Percentiles rank a stretch among this genome's conserved stretches.
These are phyloP conservation scores for Callithrix jacchus DNA, from an alignment of 2,113 vertebrate species.

Conservation along the genomic window DNA sequence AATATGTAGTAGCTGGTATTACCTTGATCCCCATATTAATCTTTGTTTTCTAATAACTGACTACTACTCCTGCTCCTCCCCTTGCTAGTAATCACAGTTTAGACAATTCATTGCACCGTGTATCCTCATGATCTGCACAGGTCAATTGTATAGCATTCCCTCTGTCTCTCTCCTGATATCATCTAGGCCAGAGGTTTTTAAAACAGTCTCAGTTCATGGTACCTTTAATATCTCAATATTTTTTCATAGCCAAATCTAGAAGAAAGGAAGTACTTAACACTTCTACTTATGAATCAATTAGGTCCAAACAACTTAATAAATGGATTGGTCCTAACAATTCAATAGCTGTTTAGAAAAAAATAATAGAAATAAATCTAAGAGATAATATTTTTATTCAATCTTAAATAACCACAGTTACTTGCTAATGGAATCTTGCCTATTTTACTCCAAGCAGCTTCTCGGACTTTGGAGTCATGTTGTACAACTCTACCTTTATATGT, in stretches of 20 bases:
- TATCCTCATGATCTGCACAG: neutral
- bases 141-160: neutral
- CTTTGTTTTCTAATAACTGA: neutral
- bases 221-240: neutral
- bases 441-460: neutral
- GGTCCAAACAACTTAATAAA: neutral
- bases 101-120: neutral
- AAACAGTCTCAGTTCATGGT: neutral
- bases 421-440: neutral
- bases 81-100: neutral
- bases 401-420: neutral
- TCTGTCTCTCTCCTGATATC: neutral
- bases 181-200: neutral
- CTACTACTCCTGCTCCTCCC: neutral
- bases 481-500: neutral
- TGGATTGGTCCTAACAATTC: neutral
- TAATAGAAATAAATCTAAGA: neutral
- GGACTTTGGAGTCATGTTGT: neutral
- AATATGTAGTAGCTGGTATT: neutral
- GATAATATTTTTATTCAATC: neutral
- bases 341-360: neutral
- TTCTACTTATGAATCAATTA: neutral
- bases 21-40: neutral
- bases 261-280: neutral
- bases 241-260: neutral